Evolutionary conservation across 2,888 invertebrate genomes (phyloP).

Genomic region (Lasioglossum leucozonium): DNA sequence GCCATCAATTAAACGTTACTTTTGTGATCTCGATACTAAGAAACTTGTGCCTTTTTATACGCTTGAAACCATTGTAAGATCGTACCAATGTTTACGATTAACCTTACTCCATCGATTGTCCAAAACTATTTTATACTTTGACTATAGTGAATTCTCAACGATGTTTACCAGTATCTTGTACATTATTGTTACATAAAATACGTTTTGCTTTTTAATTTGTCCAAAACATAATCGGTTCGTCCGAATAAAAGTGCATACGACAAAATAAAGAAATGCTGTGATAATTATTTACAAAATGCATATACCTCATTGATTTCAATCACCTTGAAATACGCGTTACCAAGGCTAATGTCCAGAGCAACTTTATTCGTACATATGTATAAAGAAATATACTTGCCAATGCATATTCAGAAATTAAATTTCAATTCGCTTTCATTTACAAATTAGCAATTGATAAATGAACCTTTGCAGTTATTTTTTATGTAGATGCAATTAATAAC

Average conservation of each 20-base stretch:
- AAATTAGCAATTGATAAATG: not conserved
- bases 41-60: conserved; percentile 22
- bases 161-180: not conserved
- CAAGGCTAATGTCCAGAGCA: not conserved
- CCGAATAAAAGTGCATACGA: not conserved
- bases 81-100: not conserved
- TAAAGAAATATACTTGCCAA: not conserved
- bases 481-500: not conserved
- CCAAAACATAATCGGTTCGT: not conserved
- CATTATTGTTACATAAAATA: not conserved
- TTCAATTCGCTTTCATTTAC: not conserved
- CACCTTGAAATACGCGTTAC: not conserved
- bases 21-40: not conserved
- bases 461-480: not conserved
- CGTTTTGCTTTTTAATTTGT: not conserved
- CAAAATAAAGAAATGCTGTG: not conserved
- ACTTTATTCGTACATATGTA: not conserved
- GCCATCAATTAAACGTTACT: conserved; percentile 88
- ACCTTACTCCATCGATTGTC: not conserved
- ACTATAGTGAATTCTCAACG: not conserved
- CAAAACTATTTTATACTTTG: conserved; percentile 3
- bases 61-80: not conserved
- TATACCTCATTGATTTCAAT: not conserved
- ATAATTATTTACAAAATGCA: not conserved
- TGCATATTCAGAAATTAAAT: not conserved